These are phyloP conservation scores for Ciconia maguari DNA, from an alignment of 2,113 vertebrate genomes.

Conservation along the genomic window DNA sequence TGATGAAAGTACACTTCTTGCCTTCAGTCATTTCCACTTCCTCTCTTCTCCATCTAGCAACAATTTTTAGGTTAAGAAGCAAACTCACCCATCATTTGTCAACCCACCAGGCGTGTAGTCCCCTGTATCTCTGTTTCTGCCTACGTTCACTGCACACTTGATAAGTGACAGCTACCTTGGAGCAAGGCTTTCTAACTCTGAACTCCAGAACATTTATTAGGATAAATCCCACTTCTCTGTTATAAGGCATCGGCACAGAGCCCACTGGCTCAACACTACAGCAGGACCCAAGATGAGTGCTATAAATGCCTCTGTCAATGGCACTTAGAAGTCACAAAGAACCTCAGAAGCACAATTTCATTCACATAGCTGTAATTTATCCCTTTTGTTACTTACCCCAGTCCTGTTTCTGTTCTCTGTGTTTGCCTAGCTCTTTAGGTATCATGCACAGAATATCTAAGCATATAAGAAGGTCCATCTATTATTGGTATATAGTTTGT, in stretches of 20 bases:
- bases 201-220: not conserved
- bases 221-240: not conserved
- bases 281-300: not conserved
- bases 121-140: not conserved
- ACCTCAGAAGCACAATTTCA: not conserved
- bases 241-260: not conserved
- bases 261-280: not conserved
- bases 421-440: not conserved
- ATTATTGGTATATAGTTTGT: not conserved
- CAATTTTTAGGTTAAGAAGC: not conserved
- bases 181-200: not conserved
- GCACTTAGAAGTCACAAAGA: not conserved
- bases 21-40: not conserved
- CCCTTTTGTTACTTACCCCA: not conserved
- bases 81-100: not conserved
- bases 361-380: not conserved
- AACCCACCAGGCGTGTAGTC: not conserved
- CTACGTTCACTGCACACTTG: not conserved
- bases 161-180: not conserved
- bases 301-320: not conserved
- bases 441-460: fast-evolving
- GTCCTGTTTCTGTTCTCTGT: not conserved
- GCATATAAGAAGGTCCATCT: not conserved
- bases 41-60: not conserved
- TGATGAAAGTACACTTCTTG: not conserved